These are phyloP conservation scores for Pedetes capensis DNA, from an alignment of 2,113 vertebrate genomes.

Conservation along the genomic window DNA sequence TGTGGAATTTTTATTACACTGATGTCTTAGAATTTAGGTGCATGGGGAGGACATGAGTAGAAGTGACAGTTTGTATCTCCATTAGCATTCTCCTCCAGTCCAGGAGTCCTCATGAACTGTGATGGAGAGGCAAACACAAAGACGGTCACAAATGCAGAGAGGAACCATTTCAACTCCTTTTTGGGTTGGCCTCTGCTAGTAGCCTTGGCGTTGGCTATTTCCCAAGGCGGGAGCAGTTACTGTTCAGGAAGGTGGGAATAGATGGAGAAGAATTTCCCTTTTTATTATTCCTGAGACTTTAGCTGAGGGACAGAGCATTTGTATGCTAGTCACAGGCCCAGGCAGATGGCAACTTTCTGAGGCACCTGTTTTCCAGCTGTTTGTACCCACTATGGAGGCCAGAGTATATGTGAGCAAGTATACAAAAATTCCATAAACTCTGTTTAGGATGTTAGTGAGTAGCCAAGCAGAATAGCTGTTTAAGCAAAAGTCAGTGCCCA, in stretches of 20 bases:
- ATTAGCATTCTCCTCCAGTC: background rate
- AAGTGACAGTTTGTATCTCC: background rate
- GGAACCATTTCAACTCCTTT: background rate
- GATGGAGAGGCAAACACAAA: background rate
- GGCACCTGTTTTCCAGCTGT: slow-evolving; percentile 72
- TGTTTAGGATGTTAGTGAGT: slow-evolving; percentile 53
- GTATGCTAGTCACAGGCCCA: slow-evolving; percentile 52
- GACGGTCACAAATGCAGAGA: background rate
- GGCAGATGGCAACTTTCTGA: slow-evolving; percentile 66
- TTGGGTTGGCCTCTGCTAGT: background rate
- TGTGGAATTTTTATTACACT: background rate
- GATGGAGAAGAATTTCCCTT: background rate
- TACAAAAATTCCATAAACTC: slow-evolving; percentile 49
- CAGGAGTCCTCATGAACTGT: background rate
- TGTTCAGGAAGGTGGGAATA: background rate
- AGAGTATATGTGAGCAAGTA: slow-evolving; percentile 44
- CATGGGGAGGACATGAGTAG: background rate
- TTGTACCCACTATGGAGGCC: slow-evolving; percentile 35
- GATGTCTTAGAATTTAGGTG: background rate
- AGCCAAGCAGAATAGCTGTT: slow-evolving; percentile 63
- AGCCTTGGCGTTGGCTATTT: background rate
- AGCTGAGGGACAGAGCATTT: slow-evolving; percentile 36
- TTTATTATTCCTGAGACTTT: background rate
- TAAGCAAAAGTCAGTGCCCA: slow-evolving; percentile 50
- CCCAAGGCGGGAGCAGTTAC: background rate